phyloP scores from a whole-genome alignment of 1,140 invertebrate genomes.

The Hycleus phaleratus region DNA sequence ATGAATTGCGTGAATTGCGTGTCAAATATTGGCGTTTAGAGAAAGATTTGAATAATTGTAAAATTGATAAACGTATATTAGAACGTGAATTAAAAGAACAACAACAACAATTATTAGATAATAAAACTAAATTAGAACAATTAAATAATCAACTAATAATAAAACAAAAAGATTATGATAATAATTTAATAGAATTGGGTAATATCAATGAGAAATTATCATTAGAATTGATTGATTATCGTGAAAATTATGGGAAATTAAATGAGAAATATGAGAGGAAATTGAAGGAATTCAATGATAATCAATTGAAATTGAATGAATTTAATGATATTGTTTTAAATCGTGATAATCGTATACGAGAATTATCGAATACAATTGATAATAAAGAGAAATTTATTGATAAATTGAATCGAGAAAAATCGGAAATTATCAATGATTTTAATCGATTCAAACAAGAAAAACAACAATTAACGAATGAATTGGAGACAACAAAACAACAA shows the following conservation, averaged over 20 bases:
- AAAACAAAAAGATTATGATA: slow-evolving; percentile 22
- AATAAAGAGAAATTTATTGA: slow-evolving; percentile 21
- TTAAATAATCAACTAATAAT: slow-evolving; percentile 43
- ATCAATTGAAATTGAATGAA: slow-evolving; percentile 4
- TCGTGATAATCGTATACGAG: background rate
- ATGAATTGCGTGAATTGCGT: slow-evolving; percentile 43
- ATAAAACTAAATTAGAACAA: slow-evolving; percentile 45
- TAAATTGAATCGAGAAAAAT: slow-evolving; percentile 38
- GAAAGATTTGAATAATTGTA: slow-evolving; percentile 57
- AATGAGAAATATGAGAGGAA: slow-evolving; percentile 24
- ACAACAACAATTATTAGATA: slow-evolving; percentile 44
- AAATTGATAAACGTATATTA: slow-evolving; percentile 58
- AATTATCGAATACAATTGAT: no score
- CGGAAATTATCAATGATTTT: slow-evolving; percentile 2
- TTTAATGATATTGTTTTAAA: slow-evolving; percentile 13
- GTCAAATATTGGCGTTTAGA: slow-evolving; percentile 44
- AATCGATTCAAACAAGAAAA: no score
- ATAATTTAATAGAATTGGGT: slow-evolving; percentile 29
- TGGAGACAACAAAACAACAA: slow-evolving; percentile 44
- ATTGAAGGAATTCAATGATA: slow-evolving; percentile 15
- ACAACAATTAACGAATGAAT: slow-evolving; percentile 35
- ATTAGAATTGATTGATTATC: slow-evolving; percentile 27
- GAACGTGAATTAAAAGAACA: slow-evolving; percentile 55
- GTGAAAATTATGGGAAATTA: slow-evolving; percentile 21
- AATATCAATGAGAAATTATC: slow-evolving; percentile 32